Evolutionary conservation across 1,140 invertebrate genomes (phyloP), one percentile per base, ranked within the genome.

Genomic region (Drosophila auraria): DNA sequence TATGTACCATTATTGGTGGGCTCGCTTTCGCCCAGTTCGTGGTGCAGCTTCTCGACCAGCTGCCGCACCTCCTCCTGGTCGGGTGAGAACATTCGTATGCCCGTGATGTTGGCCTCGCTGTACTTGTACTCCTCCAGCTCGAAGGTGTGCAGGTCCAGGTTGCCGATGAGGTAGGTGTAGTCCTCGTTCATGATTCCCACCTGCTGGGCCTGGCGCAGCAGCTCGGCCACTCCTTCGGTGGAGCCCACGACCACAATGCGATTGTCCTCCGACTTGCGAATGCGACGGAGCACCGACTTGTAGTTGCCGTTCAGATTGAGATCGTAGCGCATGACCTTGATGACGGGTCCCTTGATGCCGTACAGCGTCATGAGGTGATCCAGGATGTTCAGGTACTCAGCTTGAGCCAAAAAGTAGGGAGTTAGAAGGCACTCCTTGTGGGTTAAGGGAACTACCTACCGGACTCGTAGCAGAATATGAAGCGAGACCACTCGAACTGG

Each of bases 401-500:
- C 92, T 71, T 20, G 0, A 57, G 51, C 0, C 1, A 3, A 27
- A 27, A 20, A 36, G 33, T 9, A 14, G 1, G 2, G 5, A n/a
- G 5, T 36, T 12, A 65, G 11, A 25, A 5, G 4, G 1, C 14
- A 44, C 7, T 44, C 14, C 1, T 6, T 1, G 17, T 23, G 40
- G 20, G 9, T 11, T 15, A 1, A 5, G 6, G 15, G n/a, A n/a
- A 23, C 0, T 45, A 53, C 72, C 17, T 54, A 92, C 91, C 75
- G 0, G 94, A 94, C 82, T 99, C 97, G 90, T 98, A 99, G 27
- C 98, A 93, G 53, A 99, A 95, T 15, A 97, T 97, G 80, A 98
- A 98, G 5, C 94, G 94, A 77, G 95, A 95, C 98, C 98, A 99
- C 42, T 96, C 94, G 84, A 95, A 97, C 50, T 95, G 93, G 64